Evolutionary conservation across 2,113 vertebrate species (phyloP).

Genomic region (Gyps fulvus): DNA sequence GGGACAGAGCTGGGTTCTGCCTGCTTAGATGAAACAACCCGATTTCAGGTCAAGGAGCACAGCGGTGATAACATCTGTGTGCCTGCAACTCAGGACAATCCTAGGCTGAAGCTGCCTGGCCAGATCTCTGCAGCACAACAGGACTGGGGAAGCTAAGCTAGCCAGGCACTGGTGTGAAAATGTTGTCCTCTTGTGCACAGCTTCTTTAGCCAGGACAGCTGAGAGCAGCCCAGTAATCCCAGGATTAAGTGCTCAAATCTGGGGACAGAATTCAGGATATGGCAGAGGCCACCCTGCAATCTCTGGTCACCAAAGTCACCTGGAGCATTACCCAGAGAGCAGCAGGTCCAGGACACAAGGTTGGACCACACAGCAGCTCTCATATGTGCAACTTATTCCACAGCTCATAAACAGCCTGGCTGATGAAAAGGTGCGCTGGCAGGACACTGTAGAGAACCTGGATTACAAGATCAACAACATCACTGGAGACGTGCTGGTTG

Average conservation of each 20-base stretch:
- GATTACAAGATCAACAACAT: constrained; percentile 84
- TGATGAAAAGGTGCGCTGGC: constrained; percentile 89
- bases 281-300: neutral
- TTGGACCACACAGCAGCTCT: neutral
- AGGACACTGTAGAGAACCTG: constrained; percentile 81
- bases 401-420: constrained; percentile 88
- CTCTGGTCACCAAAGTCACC: neutral
- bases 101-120: neutral
- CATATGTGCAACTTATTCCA: neutral
- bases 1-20: neutral
- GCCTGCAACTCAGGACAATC: neutral
- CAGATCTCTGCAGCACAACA: neutral
- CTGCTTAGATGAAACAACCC: neutral
- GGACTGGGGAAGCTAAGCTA: neutral
- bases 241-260: neutral
- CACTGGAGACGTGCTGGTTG: constrained; percentile 81
- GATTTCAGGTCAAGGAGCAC: neutral
- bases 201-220: neutral
- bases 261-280: neutral
- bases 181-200: neutral
- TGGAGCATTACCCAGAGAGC: neutral
- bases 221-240: neutral
- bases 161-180: neutral
- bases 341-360: neutral
- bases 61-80: neutral